These are phyloP conservation scores for Sphaerophoria taeniata DNA, from an alignment of 2,888 invertebrate species.

Conservation along the genomic window DNA sequence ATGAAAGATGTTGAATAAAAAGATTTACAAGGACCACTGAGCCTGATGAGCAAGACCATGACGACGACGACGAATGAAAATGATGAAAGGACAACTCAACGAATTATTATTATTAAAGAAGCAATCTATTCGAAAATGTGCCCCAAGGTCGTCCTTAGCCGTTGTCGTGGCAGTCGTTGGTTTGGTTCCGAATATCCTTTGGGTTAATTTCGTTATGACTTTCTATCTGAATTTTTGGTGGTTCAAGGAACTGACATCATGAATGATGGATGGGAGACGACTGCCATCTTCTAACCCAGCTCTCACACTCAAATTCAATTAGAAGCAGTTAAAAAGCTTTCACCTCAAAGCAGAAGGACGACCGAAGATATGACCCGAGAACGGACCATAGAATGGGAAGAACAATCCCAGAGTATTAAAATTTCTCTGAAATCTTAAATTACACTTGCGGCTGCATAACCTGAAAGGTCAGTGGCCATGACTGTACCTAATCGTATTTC, in stretches of 20 bases:
- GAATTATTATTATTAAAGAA: conserved; percentile 43
- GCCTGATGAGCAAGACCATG: conserved; percentile 6
- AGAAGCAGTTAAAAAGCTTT: conserved; percentile 70
- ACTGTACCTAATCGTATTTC: conserved; percentile 51
- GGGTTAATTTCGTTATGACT: conserved; percentile 69
- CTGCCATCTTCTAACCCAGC: conserved; percentile 1
- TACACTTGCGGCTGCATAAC: conserved; percentile 68
- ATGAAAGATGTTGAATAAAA: conserved; percentile 14
- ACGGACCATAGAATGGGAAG: conserved; percentile 18
- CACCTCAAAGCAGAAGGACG: conserved; percentile 33
- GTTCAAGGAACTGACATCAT: conserved; percentile 28
- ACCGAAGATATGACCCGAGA: neutral
- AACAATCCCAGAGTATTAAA: conserved; percentile 32
- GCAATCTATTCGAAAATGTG: conserved; percentile 68
- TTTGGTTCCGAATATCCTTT: conserved; percentile 39
- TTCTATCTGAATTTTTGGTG: conserved; percentile 53
- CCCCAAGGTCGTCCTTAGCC: conserved; percentile 50
- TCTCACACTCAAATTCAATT: conserved; percentile 66
- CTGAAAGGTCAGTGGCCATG: conserved; percentile 63
- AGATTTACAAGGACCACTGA: conserved; percentile 31
- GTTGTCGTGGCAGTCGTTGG: neutral
- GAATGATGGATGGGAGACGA: neutral
- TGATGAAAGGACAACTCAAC: conserved; percentile 29
- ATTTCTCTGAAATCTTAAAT: conserved; percentile 50
- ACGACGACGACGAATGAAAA: neutral